A percentile compares a stretch with the other conserved stretches of the same genome.
phyloP scores from a whole-genome alignment of 2,888 invertebrate species.

The Torymus aiolomorphi region DNA sequence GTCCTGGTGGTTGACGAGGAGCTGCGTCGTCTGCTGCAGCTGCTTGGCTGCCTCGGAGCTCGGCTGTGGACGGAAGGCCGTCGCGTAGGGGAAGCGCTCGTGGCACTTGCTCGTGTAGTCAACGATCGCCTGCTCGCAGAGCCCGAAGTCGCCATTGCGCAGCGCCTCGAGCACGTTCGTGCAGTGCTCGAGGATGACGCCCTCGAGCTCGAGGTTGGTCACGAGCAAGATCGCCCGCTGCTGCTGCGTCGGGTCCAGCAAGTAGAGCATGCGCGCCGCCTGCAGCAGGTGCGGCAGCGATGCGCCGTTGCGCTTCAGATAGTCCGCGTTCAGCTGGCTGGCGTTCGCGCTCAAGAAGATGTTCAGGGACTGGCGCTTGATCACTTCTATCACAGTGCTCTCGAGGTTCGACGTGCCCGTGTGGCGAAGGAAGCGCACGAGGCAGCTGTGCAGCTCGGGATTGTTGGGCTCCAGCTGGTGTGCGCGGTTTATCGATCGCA shows the following conservation, averaged over 20 bases:
- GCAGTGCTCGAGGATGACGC: constrained; percentile 83
- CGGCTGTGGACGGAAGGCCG: constrained; percentile 79
- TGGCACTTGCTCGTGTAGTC: constrained; percentile 85
- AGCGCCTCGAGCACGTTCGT: constrained; percentile 87
- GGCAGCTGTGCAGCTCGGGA: constrained; percentile 91
- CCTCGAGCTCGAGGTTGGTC: constrained; percentile 70
- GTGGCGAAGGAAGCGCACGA: constrained; percentile 85
- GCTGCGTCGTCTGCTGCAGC: constrained; percentile 37
- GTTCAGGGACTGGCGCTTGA: constrained; percentile 77
- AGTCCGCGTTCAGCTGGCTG: constrained; percentile 78
- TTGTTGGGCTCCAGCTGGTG: constrained; percentile 84
- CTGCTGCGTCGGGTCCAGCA: constrained; percentile 83
- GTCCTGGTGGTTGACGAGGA: constrained; percentile 36
- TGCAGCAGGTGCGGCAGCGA: constrained; percentile 88
- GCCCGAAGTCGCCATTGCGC: constrained; percentile 87
- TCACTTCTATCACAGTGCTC: constrained; percentile 77
- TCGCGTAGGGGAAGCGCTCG: constrained; percentile 86
- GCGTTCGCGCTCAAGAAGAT: constrained; percentile 79
- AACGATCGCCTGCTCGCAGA: constrained; percentile 82
- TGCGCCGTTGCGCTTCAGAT: constrained; percentile 72
- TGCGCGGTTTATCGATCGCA: constrained; percentile 96
- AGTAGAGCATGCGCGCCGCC: constrained; percentile 88
- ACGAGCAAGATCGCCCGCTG: constrained; percentile 64
- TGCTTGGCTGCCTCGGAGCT: constrained; percentile 50
- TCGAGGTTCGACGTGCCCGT: constrained; percentile 76